Percentiles rank a stretch among this genome's conserved stretches.
Conservation (phyloP, 2,113 vertebrate genomes). For the Aleadryas rufinucha region DNA sequence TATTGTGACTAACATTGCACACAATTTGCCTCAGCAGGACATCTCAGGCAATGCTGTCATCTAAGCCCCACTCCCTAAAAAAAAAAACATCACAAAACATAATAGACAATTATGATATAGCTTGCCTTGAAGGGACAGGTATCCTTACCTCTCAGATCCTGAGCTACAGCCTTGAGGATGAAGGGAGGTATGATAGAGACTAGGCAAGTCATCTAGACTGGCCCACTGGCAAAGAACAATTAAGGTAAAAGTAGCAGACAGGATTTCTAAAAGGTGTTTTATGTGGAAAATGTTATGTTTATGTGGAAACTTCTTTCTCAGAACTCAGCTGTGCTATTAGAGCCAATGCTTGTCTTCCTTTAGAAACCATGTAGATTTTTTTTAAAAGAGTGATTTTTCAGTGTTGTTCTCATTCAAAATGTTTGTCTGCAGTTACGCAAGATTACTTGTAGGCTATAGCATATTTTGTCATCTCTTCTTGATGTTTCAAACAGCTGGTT, state of each 20-base stretch:
- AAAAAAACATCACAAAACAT: not conserved
- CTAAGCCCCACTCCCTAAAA: not conserved
- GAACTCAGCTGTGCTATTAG: not conserved
- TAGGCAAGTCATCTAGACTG: not conserved
- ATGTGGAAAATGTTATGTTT: not conserved
- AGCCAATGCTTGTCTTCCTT: not conserved
- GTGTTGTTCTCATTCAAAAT: not conserved
- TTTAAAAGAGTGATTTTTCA: not conserved
- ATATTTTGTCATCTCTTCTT: not conserved
- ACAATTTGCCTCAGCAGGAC: not conserved
- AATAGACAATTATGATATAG: not conserved
- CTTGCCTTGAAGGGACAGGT: not conserved
- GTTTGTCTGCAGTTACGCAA: not conserved
- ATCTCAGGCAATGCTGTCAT: not conserved
- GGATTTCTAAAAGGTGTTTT: not conserved
- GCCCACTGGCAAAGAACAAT: not conserved
- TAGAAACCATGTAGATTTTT: not conserved
- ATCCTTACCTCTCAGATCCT: not conserved
- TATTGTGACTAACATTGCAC: not conserved
- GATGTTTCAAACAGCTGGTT: not conserved
- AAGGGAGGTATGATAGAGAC: not conserved
- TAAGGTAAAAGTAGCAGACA: not conserved
- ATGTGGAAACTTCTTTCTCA: not conserved
- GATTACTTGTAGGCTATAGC: not conserved
- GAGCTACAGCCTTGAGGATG: not conserved